phyloP scores from a whole-genome alignment of 1,140 invertebrate species.

The Philopotamus ludificatus region DNA sequence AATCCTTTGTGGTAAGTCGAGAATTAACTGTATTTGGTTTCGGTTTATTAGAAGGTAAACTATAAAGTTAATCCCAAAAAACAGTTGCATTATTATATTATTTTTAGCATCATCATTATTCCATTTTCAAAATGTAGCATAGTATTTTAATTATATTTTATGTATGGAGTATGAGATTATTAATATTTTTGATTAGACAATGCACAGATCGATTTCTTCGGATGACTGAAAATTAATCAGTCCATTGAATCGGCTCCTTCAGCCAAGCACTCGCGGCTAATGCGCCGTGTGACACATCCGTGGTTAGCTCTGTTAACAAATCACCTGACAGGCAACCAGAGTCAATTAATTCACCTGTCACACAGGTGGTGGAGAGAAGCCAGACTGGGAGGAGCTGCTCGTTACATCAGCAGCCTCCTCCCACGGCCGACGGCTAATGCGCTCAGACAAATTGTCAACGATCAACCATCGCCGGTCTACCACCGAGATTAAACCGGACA shows the following conservation, averaged over 20 bases:
- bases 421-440: not conserved
- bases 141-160: too few relatives aligned
- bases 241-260: constrained; percentile 9
- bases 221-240: constrained; percentile 13
- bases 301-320: constrained; percentile 5
- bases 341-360: constrained; percentile 14
- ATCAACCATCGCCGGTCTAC: not conserved
- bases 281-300: constrained; percentile 13
- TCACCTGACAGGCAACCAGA: not conserved
- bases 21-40: too few relatives aligned
- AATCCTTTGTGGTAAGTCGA: too few relatives aligned
- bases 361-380: not conserved
- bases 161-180: too few relatives aligned
- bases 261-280: not conserved
- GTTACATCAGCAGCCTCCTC: constrained; percentile 10
- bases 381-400: too few relatives aligned
- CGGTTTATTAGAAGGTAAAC: too few relatives aligned
- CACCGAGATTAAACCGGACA: too few relatives aligned
- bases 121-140: too few relatives aligned
- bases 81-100: too few relatives aligned
- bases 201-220: not conserved
- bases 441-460: constrained; percentile 17
- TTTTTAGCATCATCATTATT: too few relatives aligned
- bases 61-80: too few relatives aligned
- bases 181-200: not conserved